Conservation (phyloP, 2,888 invertebrate species). For the Philonicus albiceps region DNA sequence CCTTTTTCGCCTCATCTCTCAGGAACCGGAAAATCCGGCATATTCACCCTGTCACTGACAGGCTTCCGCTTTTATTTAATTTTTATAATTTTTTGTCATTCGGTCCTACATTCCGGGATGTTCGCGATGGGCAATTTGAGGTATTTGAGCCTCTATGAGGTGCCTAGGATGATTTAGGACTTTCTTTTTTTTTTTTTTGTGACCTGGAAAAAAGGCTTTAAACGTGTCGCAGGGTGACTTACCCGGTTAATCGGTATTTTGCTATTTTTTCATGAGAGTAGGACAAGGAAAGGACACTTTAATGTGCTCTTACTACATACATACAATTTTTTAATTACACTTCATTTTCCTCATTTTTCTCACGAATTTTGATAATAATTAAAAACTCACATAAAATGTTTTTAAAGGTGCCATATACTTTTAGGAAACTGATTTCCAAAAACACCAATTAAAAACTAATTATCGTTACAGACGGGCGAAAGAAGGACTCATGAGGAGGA, state of each 20-base stretch:
- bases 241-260: neutral
- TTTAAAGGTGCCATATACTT: too few species aligned
- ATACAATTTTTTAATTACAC: neutral
- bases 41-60: neutral
- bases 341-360: neutral
- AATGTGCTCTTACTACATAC: too few species aligned
- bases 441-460: neutral
- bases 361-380: too few species aligned
- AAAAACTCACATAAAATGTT: too few species aligned
- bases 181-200: neutral
- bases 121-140: neutral
- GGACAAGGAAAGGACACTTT: too few species aligned
- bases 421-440: neutral
- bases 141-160: neutral
- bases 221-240: neutral
- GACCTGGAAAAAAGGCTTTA: neutral
- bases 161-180: neutral
- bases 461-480: neutral
- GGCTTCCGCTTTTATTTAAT: neutral
- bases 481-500: neutral
- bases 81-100: neutral
- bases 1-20: neutral
- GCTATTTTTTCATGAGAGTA: neutral
- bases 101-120: neutral
- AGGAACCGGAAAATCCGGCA: constrained; percentile 1